Conservation (phyloP, 2,888 invertebrate species). For the Chironomus tentans region DNA sequence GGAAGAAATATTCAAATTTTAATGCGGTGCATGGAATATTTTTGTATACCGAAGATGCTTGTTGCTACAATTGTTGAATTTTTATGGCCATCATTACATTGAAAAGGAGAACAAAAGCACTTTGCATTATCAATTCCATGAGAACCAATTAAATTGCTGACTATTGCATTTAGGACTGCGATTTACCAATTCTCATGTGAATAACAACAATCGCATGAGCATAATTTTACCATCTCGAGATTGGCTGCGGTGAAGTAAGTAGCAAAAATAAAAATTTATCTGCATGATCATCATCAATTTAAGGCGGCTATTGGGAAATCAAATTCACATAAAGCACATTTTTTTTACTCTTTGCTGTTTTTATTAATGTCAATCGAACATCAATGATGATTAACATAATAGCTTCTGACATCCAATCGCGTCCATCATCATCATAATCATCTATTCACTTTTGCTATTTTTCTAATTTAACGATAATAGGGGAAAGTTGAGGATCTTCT, state of each 20-base stretch:
- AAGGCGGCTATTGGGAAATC: conserved; percentile 1
- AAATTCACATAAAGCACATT: conserved; percentile 20
- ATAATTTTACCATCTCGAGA: not conserved
- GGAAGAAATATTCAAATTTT: too few relatives aligned
- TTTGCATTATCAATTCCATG: conserved; percentile 14
- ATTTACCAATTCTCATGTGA: not conserved
- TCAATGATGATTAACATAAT: conserved; percentile 1
- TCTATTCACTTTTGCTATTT: too few relatives aligned
- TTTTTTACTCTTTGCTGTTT: not conserved
- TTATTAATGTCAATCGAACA: conserved; percentile 1
- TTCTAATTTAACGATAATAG: too few relatives aligned
- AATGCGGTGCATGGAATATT: too few relatives aligned
- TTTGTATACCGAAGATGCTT: too few relatives aligned
- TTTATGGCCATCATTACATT: not conserved
- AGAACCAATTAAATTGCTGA: conserved; percentile 16
- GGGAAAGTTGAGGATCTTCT: too few relatives aligned
- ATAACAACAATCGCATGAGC: not conserved
- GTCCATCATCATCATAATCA: not conserved
- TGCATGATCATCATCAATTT: not conserved
- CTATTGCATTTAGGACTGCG: not conserved
- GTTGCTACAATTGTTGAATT: not conserved
- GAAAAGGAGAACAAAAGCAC: not conserved
- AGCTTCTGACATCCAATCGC: conserved; percentile 7
- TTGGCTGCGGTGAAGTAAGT: not conserved
- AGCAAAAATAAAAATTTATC: not conserved